Conservation (phyloP, 2,888 invertebrate species). For the Epistrophe grossulariae region DNA sequence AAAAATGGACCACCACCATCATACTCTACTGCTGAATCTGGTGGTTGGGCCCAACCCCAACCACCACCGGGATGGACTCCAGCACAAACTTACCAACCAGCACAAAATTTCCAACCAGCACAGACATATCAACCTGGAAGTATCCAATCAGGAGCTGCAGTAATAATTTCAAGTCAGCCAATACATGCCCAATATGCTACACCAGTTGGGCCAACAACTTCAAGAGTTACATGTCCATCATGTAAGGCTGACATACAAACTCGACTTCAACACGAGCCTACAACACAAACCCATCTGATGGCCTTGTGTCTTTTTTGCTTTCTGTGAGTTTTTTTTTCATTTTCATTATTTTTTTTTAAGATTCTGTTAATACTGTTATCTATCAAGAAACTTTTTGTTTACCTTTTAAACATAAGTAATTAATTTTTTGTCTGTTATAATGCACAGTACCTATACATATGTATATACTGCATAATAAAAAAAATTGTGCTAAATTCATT, state of each 20-base stretch:
- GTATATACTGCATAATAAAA: too few species aligned
- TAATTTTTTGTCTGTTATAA: too few species aligned
- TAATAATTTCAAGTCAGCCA: slow-evolving; percentile 37
- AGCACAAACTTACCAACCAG: slow-evolving; percentile 81
- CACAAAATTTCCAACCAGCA: slow-evolving; percentile 55
- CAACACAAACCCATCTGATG: slow-evolving; percentile 81
- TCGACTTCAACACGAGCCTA: slow-evolving; percentile 82
- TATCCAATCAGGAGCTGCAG: slow-evolving; percentile 19
- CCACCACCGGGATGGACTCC: slow-evolving; percentile 80
- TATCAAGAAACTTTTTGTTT: too few species aligned
- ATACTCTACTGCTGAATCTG: slow-evolving; percentile 76
- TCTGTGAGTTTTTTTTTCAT: slow-evolving; percentile 78
- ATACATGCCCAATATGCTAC: background rate
- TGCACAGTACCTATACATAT: too few species aligned
- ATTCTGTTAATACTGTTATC: too few species aligned
- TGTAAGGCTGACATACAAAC: slow-evolving; percentile 84
- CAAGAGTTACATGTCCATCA: slow-evolving; percentile 83
- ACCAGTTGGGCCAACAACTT: slow-evolving; percentile 78
- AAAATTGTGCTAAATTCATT: too few species aligned
- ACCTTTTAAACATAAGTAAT: too few species aligned
- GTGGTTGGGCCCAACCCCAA: slow-evolving; percentile 75
- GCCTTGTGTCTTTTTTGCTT: slow-evolving; percentile 81
- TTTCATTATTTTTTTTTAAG: background rate
- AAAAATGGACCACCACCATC: slow-evolving; percentile 79
- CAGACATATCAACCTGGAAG: slow-evolving; percentile 7